Base-by-base conservation (phyloP, 2,113 vertebrate genomes). In the Oreamnos americanus region DNA sequence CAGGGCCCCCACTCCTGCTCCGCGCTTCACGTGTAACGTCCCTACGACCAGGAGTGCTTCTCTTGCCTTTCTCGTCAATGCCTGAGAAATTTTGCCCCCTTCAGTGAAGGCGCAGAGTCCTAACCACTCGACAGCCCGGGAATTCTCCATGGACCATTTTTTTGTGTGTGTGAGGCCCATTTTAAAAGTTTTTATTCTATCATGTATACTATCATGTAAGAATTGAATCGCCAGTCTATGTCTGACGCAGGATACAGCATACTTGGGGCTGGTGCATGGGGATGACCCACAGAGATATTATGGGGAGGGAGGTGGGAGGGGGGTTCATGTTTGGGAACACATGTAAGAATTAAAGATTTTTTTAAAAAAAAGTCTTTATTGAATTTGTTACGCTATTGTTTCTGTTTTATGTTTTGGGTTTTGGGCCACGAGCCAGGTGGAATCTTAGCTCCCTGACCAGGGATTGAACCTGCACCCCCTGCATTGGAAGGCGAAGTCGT, bases 11-110 rank as follows among this genome's bases (percentile, higher is more conserved):
- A 15, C 23, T 47, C 15, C 45, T 4, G 39, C 85, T 33, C 76
- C 0, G 6, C 12, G 78, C 45, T 84, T 10, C 7, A 49, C 11
- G 2, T 2, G 21, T 12, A 25, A 25, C 6, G 0, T 57, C 25
- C 26, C 62, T 8, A 36, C 8, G 4, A 15, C 30, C 17, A 45
- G 60, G 30, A 58, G 26, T 1, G 43, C 6, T 21, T 39, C 47
- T 57, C 47, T 51, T 0, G 2, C 71, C 21, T 74, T 43, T 25
- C 21, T 43, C 6, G 6, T 43, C 36, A 74, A 14, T 43, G 21
- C 25, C 71, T 43, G 21, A 25, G 71, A 43, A 74, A 43, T 43
- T 74, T 0, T 43, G 71, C 5, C 36, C 67, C 71, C 19, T 25
- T 39, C 71, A 74, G 36, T 25, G 23, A 36, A 7, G 36, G 71